Conservation (phyloP, 2,113 vertebrate species). For the Hippocampus abdominalis region DNA sequence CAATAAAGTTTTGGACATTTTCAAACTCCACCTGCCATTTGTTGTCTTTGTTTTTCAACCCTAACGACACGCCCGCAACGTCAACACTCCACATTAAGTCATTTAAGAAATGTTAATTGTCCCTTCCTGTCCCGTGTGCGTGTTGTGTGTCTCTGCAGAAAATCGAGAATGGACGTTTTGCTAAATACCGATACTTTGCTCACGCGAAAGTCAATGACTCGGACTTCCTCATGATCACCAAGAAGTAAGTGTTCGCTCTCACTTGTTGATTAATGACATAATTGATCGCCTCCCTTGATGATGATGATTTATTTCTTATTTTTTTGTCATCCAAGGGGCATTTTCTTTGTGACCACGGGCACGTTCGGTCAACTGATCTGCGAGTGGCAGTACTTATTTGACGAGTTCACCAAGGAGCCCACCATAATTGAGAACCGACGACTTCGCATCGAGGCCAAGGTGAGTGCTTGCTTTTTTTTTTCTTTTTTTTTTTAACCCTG, state of each 20-base stretch:
- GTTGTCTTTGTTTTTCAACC: slow-evolving; percentile 32
- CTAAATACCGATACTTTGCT: slow-evolving; percentile 91
- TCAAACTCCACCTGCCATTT: slow-evolving; percentile 20
- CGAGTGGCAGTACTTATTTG: slow-evolving; percentile 95
- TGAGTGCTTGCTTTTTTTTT: slow-evolving; percentile 32
- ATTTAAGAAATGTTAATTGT: neutral
- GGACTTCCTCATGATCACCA: slow-evolving; percentile 96
- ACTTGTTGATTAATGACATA: neutral
- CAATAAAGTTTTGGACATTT: slow-evolving; percentile 60
- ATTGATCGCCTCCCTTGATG: neutral
- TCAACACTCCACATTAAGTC: neutral
- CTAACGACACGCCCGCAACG: neutral
- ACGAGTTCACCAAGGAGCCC: slow-evolving; percentile 96
- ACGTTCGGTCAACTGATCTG: slow-evolving; percentile 95
- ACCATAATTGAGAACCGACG: slow-evolving; percentile 85
- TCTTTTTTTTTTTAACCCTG: too few species aligned
- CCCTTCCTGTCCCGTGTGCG: neutral
- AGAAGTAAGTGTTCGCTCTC: slow-evolving; percentile 74
- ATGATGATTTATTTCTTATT: neutral
- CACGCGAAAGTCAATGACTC: slow-evolving; percentile 95
- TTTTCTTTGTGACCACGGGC: slow-evolving; percentile 94
- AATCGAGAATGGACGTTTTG: slow-evolving; percentile 98
- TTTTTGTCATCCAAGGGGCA: slow-evolving; percentile 73
- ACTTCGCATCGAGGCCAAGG: slow-evolving; percentile 95
- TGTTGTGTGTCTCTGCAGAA: slow-evolving; percentile 71